A percentile compares a stretch with the other conserved stretches of the same genome.
phyloP scores from a whole-genome alignment of 2,797 vertebrate genomes.

The Hydrocynus forskahlii region DNA sequence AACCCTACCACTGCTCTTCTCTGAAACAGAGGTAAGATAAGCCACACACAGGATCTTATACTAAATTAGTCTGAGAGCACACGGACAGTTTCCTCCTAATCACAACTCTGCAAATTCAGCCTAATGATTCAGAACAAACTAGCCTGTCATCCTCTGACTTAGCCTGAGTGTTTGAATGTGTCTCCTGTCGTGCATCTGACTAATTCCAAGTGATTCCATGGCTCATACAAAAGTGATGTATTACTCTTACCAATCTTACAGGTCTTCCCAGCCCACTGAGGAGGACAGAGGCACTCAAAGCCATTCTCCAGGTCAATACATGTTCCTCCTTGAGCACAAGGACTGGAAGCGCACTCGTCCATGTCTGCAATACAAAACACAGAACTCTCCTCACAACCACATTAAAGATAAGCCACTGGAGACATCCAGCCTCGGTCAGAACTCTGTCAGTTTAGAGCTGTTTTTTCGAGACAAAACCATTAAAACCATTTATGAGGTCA shows the following conservation, averaged over 20 bases:
- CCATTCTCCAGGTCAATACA: slow-evolving; percentile 89
- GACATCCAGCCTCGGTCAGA: not conserved
- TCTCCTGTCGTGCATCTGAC: not conserved
- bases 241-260: slow-evolving; percentile 89
- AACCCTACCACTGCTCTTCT: not conserved
- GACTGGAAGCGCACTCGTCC: slow-evolving; percentile 88
- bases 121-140: not conserved
- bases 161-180: not conserved
- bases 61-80: not conserved
- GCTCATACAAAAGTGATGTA: not conserved
- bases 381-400: slow-evolving; percentile 1
- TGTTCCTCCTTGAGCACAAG: slow-evolving; percentile 90
- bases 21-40: not conserved
- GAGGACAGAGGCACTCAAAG: slow-evolving; percentile 93
- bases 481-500: slow-evolving; percentile 26
- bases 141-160: not conserved
- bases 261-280: slow-evolving; percentile 92
- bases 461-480: slow-evolving; percentile 17
- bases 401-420: not conserved
- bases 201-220: not conserved
- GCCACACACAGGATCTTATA: too few species aligned
- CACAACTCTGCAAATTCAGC: not conserved
- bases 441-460: not conserved
- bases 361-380: slow-evolving; percentile 77
- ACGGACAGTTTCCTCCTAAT: not conserved